Percentiles rank a stretch among this genome's conserved stretches.
Evolutionary conservation across 2,797 vertebrate genomes (phyloP).

Genomic region (Alcedo quadribrachys): DNA sequence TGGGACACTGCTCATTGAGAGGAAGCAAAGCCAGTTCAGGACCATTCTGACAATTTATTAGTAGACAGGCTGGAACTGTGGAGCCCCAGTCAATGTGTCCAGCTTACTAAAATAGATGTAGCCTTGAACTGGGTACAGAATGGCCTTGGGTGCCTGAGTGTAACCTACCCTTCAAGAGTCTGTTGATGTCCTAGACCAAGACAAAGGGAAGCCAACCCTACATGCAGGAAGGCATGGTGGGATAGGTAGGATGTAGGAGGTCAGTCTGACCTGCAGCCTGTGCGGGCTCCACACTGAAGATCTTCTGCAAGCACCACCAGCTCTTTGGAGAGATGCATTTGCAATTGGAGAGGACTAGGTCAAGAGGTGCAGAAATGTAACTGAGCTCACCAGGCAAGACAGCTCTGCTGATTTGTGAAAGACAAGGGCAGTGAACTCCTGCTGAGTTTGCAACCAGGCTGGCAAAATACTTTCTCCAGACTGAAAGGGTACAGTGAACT

Average conservation of each 20-base stretch:
- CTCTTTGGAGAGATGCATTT: neutral
- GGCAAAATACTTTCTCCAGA: neutral
- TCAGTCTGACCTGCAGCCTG: neutral
- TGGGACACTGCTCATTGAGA: neutral
- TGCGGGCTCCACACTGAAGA: fast-evolving
- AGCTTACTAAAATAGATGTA: neutral
- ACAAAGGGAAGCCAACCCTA: neutral
- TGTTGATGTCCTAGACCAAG: neutral
- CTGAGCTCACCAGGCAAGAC: neutral
- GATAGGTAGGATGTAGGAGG: too few relatives aligned
- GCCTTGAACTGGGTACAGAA: neutral
- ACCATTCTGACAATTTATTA: neutral
- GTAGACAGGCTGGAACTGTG: neutral
- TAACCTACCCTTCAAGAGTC: neutral
- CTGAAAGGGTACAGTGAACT: neutral
- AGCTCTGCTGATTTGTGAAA: neutral
- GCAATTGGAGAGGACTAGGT: neutral
- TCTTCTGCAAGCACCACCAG: neutral
- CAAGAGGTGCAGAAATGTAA: neutral
- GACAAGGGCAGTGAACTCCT: neutral
- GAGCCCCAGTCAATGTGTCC: neutral
- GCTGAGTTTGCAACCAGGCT: neutral
- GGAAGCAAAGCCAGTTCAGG: neutral
- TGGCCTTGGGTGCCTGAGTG: neutral
- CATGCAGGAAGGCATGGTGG: neutral